Conservation (phyloP, 1,140 invertebrate species). For the Cherax quadricarinatus region DNA sequence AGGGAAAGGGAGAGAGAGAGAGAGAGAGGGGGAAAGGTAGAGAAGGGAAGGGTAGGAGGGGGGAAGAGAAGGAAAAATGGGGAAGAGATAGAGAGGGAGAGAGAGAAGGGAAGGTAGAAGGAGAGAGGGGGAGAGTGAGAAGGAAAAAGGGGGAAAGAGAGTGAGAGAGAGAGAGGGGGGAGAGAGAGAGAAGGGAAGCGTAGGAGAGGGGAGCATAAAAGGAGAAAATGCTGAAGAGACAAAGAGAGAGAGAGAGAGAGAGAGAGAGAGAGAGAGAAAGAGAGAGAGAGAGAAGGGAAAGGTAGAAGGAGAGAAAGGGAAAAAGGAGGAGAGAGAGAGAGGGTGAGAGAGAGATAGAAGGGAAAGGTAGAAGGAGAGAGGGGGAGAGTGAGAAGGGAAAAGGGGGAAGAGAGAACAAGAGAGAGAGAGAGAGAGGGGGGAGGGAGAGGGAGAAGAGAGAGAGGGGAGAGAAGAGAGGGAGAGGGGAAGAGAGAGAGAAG, state of each 20-base stretch:
- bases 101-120: no score
- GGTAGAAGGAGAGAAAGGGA: not conserved
- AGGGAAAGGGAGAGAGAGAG: no score
- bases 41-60: no score
- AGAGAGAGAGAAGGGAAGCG: no score
- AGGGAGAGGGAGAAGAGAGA: not conserved
- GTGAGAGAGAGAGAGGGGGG: no score
- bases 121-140: no score
- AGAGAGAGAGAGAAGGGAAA: not conserved
- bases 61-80: no score
- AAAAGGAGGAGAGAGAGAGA: not conserved
- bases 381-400: not conserved
- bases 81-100: no score
- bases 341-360: not conserved
- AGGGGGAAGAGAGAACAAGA: not conserved
- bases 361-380: not conserved
- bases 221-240: not conserved
- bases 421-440: no score
- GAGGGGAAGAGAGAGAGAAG: not conserved
- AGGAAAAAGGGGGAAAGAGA: no score
- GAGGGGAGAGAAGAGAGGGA: not conserved
- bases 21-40: no score
- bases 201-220: no score
- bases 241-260: not conserved
- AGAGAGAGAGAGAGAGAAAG: not conserved